Evolutionary conservation across 2,113 vertebrate species (phyloP).

Genomic region (Rhinoderma darwinii): DNA sequence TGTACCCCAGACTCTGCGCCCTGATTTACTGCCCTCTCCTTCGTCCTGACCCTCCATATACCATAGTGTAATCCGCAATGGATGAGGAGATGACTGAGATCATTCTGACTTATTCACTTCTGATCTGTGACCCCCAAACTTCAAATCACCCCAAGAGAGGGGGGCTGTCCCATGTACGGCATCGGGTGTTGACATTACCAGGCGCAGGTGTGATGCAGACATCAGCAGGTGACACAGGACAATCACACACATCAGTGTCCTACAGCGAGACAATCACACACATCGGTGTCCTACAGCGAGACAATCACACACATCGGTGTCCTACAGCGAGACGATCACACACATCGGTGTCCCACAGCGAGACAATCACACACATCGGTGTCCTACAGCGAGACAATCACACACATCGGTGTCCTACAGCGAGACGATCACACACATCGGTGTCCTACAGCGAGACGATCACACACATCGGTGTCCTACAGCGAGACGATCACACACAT

Average conservation of each 20-base stretch:
- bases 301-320: too few relatives aligned
- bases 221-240: not conserved
- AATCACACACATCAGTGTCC: not conserved
- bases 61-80: not conserved
- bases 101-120: constrained; percentile 16
- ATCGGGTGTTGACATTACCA: not conserved
- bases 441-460: not conserved
- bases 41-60: not conserved
- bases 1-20: too few relatives aligned
- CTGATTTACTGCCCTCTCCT: not conserved
- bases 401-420: too few relatives aligned
- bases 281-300: too few relatives aligned
- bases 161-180: too few relatives aligned
- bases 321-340: not conserved
- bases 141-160: not conserved
- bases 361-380: too few relatives aligned
- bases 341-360: too few relatives aligned
- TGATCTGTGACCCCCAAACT: not conserved
- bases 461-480: not conserved
- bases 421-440: too few relatives aligned
- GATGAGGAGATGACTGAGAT: not conserved
- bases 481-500: not conserved
- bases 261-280: not conserved
- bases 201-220: not conserved
- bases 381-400: not conserved